phyloP scores from a whole-genome alignment of 1,140 invertebrate species.

The Apis florea region DNA sequence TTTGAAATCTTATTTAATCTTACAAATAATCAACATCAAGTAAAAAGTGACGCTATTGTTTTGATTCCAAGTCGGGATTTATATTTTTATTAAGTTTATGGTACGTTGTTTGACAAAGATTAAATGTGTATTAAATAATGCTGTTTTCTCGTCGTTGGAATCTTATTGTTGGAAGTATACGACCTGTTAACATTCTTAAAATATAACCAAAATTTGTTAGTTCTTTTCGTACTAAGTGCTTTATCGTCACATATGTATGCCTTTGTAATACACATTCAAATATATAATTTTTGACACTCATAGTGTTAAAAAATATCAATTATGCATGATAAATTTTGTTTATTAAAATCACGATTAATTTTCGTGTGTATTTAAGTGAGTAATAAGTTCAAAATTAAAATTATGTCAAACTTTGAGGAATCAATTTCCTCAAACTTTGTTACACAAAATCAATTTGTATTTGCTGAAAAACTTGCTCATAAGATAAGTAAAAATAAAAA shows the following conservation, averaged over 20 bases:
- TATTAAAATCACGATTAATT: not conserved
- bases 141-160: too few relatives aligned
- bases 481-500: not conserved
- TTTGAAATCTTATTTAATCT: not conserved
- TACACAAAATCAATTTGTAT: not conserved
- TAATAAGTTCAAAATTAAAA: not conserved
- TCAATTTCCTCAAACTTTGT: not conserved
- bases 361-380: not conserved
- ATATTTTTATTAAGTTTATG: conserved; percentile 20
- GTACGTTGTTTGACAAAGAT: not conserved
- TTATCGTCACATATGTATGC: not conserved
- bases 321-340: not conserved
- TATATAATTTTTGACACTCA: not conserved
- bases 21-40: not conserved
- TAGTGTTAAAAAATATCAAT: not conserved
- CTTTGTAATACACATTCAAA: not conserved
- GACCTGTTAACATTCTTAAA: not conserved
- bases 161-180: not conserved
- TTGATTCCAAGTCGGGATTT: not conserved
- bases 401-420: conserved; percentile 9
- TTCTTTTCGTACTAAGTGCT: not conserved
- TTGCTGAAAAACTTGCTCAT: not conserved
- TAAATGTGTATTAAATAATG: not conserved
- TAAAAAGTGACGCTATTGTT: not conserved
- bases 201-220: not conserved